Conservation (phyloP, 2,113 vertebrate species). For the Poeciliopsis turrubarensis region DNA sequence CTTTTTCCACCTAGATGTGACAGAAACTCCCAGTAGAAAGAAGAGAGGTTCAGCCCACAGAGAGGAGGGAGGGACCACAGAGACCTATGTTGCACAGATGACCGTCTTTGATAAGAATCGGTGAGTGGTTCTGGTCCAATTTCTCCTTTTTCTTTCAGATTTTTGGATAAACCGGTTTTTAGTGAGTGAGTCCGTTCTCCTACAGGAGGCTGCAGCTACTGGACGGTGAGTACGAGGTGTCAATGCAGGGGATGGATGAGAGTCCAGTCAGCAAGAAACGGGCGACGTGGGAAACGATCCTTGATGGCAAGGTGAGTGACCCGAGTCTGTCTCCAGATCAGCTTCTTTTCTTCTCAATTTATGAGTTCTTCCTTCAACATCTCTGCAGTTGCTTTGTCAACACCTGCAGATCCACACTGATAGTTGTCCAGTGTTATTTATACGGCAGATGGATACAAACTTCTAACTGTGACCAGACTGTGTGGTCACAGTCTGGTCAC, state of each 20-base stretch:
- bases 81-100: conserved; percentile 95
- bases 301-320: conserved; percentile 92
- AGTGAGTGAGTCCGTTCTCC: not conserved
- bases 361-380: not conserved
- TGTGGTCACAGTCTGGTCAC: too few relatives aligned
- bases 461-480: too few relatives aligned
- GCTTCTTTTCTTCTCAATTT: too few relatives aligned
- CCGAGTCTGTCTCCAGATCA: conserved; percentile 30
- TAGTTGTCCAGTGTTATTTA: not conserved
- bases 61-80: conserved; percentile 89
- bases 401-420: not conserved
- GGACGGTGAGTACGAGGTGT: conserved; percentile 98
- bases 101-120: conserved; percentile 99
- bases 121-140: conserved; percentile 66
- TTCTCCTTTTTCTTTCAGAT: not conserved
- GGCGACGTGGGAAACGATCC: conserved; percentile 98
- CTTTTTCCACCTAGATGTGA: conserved; percentile 83
- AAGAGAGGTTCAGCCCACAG: conserved; percentile 90
- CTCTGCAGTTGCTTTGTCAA: not conserved
- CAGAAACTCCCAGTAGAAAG: conserved; percentile 89
- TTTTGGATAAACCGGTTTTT: not conserved
- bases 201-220: conserved; percentile 93
- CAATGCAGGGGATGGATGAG: conserved; percentile 98
- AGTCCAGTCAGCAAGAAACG: conserved; percentile 97
- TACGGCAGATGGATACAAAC: too few relatives aligned